Evolutionary conservation across 2,113 vertebrate species (phyloP).

Genomic region (Xiphophorus hellerii): DNA sequence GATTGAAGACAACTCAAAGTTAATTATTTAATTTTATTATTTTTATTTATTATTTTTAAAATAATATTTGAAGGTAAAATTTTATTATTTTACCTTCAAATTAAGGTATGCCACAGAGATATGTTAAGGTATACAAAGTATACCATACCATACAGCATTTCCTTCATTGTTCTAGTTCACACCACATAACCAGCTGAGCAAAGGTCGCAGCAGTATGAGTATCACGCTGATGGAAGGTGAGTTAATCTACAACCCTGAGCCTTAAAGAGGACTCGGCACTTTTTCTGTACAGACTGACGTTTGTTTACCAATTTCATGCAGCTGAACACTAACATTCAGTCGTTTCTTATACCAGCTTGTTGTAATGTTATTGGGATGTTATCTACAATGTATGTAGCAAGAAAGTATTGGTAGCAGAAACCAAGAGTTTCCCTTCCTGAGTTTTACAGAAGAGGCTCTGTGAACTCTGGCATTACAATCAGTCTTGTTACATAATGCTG

Average conservation of each 20-base stretch:
- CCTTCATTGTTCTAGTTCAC: neutral
- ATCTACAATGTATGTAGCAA: neutral
- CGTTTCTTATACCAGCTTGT: neutral
- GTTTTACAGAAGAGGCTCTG: neutral
- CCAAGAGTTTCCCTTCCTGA: neutral
- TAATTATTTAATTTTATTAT: too few relatives aligned
- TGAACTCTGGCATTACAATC: constrained; percentile 7
- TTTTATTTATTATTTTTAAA: too few relatives aligned
- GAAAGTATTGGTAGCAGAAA: neutral
- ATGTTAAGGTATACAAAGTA: too few relatives aligned
- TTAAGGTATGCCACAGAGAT: too few relatives aligned
- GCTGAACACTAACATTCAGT: neutral
- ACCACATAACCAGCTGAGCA: neutral
- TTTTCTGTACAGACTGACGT: constrained; percentile 1
- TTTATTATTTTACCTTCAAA: too few relatives aligned
- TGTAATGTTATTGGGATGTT: neutral
- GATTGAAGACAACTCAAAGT: too few relatives aligned
- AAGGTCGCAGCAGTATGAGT: constrained; percentile 24
- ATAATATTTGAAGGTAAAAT: too few relatives aligned
- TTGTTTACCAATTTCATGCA: constrained; percentile 5
- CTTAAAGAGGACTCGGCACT: neutral
- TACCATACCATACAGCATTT: too few relatives aligned
- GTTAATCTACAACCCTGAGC: constrained; percentile 42
- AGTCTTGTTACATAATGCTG: constrained; percentile 16
- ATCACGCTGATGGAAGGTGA: constrained; percentile 2